Evolutionary conservation across 2,888 invertebrate species (phyloP).

Genomic region (Metopia argyrocephala): DNA sequence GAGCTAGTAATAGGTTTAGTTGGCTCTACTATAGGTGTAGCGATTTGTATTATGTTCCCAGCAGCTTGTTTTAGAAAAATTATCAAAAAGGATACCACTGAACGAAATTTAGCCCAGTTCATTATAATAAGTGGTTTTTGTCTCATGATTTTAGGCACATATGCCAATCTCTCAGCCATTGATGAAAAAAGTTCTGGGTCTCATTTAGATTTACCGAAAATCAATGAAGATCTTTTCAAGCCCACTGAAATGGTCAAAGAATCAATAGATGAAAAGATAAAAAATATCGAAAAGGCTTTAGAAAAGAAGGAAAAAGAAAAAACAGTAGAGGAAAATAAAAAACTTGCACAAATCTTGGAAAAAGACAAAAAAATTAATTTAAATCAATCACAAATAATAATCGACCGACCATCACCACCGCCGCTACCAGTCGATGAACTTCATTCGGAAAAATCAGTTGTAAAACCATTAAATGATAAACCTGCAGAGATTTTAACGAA

Average conservation of each 20-base stretch:
- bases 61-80: slow-evolving; percentile 92
- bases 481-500: slow-evolving; percentile 15
- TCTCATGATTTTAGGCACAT: slow-evolving; percentile 93
- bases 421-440: slow-evolving; percentile 73
- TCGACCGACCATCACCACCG: slow-evolving; percentile 61
- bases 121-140: slow-evolving; percentile 90
- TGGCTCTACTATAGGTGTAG: slow-evolving; percentile 96
- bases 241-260: slow-evolving; percentile 66
- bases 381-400: slow-evolving; percentile 23
- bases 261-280: slow-evolving; percentile 56
- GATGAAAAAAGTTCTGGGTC: slow-evolving; percentile 81
- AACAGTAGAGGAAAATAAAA: slow-evolving; percentile 10
- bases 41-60: slow-evolving; percentile 95
- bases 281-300: slow-evolving; percentile 64
- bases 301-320: slow-evolving; percentile 39
- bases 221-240: slow-evolving; percentile 51
- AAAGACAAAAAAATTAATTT: slow-evolving; percentile 13
- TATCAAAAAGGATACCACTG: slow-evolving; percentile 90
- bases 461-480: slow-evolving; percentile 29
- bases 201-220: slow-evolving; percentile 65
- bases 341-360: slow-evolving; percentile 8
- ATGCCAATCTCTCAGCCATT: slow-evolving; percentile 89
- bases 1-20: slow-evolving; percentile 95
- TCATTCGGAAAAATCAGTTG: slow-evolving; percentile 30
- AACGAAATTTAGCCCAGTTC: slow-evolving; percentile 89